phyloP scores from a whole-genome alignment of 2,888 invertebrate species.

The Pasiphila rectangulata region DNA sequence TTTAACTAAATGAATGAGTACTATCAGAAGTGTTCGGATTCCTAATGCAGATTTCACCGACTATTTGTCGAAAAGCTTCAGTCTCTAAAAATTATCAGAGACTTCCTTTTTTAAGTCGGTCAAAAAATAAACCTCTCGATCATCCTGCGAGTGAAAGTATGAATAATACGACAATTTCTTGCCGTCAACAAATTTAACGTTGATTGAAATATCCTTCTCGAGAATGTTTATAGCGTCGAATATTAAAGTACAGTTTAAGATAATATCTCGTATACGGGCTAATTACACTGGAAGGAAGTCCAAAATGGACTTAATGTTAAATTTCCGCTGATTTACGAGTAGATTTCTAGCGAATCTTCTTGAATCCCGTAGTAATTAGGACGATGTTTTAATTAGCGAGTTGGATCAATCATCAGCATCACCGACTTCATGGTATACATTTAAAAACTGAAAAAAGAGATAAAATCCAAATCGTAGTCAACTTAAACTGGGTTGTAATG shows the following conservation, averaged over 20 bases:
- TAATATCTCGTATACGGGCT: conserved; percentile 20
- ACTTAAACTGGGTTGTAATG: too few relatives aligned
- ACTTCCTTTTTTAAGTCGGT: too few relatives aligned
- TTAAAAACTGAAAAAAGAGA: too few relatives aligned
- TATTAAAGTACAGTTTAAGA: conserved; percentile 24
- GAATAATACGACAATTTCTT: not conserved
- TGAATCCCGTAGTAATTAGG: not conserved
- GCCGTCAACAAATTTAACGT: conserved; percentile 7
- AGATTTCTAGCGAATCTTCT: conserved; percentile 7
- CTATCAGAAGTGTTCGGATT: too few relatives aligned
- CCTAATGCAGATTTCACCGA: too few relatives aligned
- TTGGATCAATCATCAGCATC: too few relatives aligned
- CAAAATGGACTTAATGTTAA: conserved; percentile 20
- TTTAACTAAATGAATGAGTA: too few relatives aligned
- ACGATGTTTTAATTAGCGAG: too few relatives aligned
- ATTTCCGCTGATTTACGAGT: conserved; percentile 22
- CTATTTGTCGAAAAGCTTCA: too few relatives aligned
- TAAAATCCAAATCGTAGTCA: too few relatives aligned
- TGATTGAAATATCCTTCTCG: conserved; percentile 21
- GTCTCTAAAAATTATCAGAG: too few relatives aligned
- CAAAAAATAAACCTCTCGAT: not conserved
- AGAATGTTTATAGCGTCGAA: conserved; percentile 17
- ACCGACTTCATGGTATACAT: too few relatives aligned
- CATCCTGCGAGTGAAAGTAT: not conserved
- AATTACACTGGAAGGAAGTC: conserved; percentile 25